These are phyloP conservation scores for Camponotus floridanus DNA, from an alignment of 1,140 invertebrate species.

Conservation along the genomic window DNA sequence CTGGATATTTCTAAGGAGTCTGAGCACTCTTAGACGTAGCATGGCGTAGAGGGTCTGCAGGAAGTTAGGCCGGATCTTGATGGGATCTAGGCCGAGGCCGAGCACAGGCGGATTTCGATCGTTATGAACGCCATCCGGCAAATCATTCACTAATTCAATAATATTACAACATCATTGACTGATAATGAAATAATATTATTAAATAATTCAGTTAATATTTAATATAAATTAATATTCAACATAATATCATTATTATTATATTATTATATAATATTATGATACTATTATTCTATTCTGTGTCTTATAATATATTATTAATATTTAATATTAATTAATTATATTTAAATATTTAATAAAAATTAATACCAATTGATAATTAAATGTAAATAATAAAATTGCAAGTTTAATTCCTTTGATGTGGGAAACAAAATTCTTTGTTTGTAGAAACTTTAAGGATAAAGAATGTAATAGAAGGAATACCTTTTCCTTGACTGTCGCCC, in stretches of 20 bases:
- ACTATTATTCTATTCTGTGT: neutral
- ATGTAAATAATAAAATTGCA: conserved; percentile 10
- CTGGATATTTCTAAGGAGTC: conserved; percentile 85
- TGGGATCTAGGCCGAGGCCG: conserved; percentile 87
- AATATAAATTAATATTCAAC: too few relatives aligned
- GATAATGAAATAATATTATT: neutral
- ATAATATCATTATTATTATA: too few relatives aligned
- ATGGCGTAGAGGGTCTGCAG: conserved; percentile 86
- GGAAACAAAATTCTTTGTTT: neutral
- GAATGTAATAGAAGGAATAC: conserved; percentile 64
- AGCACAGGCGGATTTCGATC: conserved; percentile 83
- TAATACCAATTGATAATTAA: neutral
- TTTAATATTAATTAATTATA: too few relatives aligned
- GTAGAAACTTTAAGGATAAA: neutral
- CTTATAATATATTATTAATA: neutral
- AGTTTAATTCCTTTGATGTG: neutral
- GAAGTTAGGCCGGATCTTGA: conserved; percentile 86
- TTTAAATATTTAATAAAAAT: neutral
- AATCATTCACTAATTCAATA: conserved; percentile 75
- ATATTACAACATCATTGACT: neutral
- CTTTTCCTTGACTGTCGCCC: conserved; percentile 83
- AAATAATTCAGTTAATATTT: too few relatives aligned
- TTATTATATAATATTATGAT: too few relatives aligned
- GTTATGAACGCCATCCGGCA: conserved; percentile 81
- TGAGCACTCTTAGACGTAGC: conserved; percentile 84